Evolutionary conservation across 2,113 vertebrate species (phyloP).

Genomic region (Macroglossus sobrinus): DNA sequence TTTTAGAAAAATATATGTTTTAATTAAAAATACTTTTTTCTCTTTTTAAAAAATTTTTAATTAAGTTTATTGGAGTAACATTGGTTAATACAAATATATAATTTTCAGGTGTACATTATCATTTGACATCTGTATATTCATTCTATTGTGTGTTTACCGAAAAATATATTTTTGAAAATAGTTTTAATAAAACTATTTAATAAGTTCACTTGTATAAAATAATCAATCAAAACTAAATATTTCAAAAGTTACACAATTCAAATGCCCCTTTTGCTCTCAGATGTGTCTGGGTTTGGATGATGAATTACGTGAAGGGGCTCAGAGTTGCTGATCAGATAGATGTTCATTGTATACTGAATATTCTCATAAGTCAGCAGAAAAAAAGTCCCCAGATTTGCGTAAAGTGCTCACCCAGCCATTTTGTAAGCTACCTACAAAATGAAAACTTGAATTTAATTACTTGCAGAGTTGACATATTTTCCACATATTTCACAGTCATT

Average conservation of each 20-base stretch:
- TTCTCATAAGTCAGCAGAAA: background rate
- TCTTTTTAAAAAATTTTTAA: too few relatives aligned
- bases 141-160: too few relatives aligned
- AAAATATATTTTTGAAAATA: background rate
- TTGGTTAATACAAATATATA: too few relatives aligned
- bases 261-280: background rate
- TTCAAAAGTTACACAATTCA: background rate
- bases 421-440: background rate
- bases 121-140: too few relatives aligned
- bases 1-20: background rate
- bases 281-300: background rate
- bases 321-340: background rate
- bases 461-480: background rate
- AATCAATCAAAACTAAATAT: background rate
- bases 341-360: background rate
- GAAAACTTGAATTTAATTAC: background rate
- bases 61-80: too few relatives aligned
- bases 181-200: background rate
- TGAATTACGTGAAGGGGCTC: background rate
- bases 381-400: background rate
- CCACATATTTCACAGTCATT: background rate
- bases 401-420: background rate
- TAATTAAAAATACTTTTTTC: background rate
- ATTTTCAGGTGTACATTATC: too few relatives aligned
- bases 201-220: background rate